Evolutionary conservation across 2,888 invertebrate species (phyloP).

Genomic region (Tetragnatha montana): DNA sequence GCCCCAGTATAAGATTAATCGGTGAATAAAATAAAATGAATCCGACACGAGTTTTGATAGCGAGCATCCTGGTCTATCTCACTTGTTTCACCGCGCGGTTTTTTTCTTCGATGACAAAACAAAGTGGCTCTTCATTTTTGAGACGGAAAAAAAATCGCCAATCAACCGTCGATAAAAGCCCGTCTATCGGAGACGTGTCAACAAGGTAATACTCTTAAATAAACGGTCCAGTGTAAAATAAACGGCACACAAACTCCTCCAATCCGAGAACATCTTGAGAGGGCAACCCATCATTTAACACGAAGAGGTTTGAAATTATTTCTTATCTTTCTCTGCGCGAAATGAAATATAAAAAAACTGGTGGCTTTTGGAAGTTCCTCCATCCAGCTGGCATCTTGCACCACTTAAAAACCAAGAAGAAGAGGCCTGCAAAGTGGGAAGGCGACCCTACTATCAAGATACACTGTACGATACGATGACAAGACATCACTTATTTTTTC

Average conservation of each 20-base stretch:
- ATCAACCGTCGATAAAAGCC: slow-evolving; percentile 20
- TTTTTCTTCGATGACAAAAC: slow-evolving; percentile 5
- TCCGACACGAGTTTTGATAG: too few relatives aligned
- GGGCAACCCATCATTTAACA: slow-evolving; percentile 52
- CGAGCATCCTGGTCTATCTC: slow-evolving; percentile 3
- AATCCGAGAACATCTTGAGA: slow-evolving; percentile 5
- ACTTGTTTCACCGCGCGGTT: slow-evolving; percentile 5
- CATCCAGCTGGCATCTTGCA: slow-evolving; percentile 51
- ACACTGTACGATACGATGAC: slow-evolving; percentile 52
- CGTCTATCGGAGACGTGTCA: slow-evolving; percentile 24
- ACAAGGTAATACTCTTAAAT: slow-evolving; percentile 64
- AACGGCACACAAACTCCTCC: slow-evolving; percentile 19
- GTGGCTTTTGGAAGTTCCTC: slow-evolving; percentile 8
- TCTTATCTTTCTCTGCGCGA: slow-evolving; percentile 2
- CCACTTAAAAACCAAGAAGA: slow-evolving; percentile 59
- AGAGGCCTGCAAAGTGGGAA: slow-evolving; percentile 25
- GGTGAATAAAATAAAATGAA: too few relatives aligned
- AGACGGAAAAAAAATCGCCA: not conserved
- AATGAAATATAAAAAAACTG: not conserved
- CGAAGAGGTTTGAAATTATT: slow-evolving; percentile 38
- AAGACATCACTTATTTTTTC: slow-evolving; percentile 60
- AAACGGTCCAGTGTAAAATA: slow-evolving; percentile 20
- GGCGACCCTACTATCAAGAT: slow-evolving; percentile 38
- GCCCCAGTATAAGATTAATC: too few relatives aligned
- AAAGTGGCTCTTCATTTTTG: slow-evolving; percentile 5